Evolutionary conservation across 2,113 vertebrate genomes (phyloP).

Genomic region (Lagopus leucura): DNA sequence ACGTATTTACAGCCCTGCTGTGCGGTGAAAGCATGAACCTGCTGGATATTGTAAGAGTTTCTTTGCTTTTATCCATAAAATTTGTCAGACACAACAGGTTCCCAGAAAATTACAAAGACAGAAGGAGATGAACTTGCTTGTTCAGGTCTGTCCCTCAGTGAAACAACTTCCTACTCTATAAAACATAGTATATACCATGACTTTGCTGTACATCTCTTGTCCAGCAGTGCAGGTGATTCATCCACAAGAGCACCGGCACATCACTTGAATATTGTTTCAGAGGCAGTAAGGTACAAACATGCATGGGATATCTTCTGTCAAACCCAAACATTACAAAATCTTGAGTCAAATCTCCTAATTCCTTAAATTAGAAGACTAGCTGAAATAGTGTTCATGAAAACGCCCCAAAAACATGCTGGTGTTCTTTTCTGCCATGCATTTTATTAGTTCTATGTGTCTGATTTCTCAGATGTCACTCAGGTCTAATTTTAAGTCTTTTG

Average conservation of each 20-base stretch:
- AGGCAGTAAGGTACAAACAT: background rate
- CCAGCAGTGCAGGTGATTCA: background rate
- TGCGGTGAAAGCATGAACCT: background rate
- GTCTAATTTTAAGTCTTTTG: constrained; percentile 21
- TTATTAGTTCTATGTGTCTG: background rate
- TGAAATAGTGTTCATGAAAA: background rate
- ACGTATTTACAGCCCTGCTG: background rate
- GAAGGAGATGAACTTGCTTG: background rate
- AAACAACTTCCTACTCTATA: background rate
- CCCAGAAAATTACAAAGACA: background rate
- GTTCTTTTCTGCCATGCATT: background rate
- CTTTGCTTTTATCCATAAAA: background rate
- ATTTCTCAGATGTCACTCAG: background rate
- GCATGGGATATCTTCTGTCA: background rate
- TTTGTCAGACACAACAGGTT: background rate
- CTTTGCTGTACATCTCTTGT: background rate
- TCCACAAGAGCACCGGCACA: background rate
- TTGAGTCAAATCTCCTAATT: background rate
- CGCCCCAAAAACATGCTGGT: background rate
- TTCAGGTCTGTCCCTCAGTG: background rate
- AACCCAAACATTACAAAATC: background rate
- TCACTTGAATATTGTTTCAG: background rate
- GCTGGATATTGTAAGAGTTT: background rate
- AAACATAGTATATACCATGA: background rate
- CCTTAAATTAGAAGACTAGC: background rate